A percentile compares a stretch with the other conserved stretches of the same genome.
These are phyloP conservation scores for Danionella dracula DNA, from an alignment of 2,797 vertebrate species.

Conservation along the genomic window DNA sequence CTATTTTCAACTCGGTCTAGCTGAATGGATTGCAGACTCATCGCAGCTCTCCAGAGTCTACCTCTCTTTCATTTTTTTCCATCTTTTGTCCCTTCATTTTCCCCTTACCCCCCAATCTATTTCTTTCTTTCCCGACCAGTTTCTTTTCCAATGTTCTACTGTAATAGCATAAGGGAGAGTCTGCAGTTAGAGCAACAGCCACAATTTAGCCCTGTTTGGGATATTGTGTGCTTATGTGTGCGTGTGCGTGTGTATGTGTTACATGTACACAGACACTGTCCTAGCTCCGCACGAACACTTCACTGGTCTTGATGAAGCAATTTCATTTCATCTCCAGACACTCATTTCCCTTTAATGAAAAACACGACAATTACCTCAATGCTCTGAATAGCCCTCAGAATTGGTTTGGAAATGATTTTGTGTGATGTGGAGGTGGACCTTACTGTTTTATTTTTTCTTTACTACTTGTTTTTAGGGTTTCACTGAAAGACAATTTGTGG, in stretches of 20 bases:
- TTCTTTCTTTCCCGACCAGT: conserved; percentile 58
- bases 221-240: conserved; percentile 39
- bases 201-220: conserved; percentile 71
- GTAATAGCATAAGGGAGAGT: conserved; percentile 65
- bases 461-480: too few relatives aligned
- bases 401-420: conserved; percentile 54
- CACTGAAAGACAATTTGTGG: too few relatives aligned
- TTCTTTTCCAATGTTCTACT: conserved; percentile 67
- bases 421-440: conserved; percentile 48
- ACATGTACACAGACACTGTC: conserved; percentile 31
- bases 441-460: background rate
- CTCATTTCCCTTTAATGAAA: conserved; percentile 76
- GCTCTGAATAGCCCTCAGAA: conserved; percentile 55
- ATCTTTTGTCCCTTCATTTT: conserved; percentile 33
- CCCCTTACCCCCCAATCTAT: conserved; percentile 57
- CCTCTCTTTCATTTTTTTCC: conserved; percentile 47
- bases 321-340: conserved; percentile 74
- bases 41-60: conserved; percentile 46
- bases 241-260: conserved; percentile 44
- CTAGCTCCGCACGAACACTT: conserved; percentile 45
- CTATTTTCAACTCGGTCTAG: conserved; percentile 43
- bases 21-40: conserved; percentile 59
- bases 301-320: conserved; percentile 65
- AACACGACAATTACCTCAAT: conserved; percentile 74
- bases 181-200: conserved; percentile 51